These are phyloP conservation scores for Cichlasoma orientale DNA, from an alignment of 2,797 vertebrate genomes.

Conservation along the genomic window DNA sequence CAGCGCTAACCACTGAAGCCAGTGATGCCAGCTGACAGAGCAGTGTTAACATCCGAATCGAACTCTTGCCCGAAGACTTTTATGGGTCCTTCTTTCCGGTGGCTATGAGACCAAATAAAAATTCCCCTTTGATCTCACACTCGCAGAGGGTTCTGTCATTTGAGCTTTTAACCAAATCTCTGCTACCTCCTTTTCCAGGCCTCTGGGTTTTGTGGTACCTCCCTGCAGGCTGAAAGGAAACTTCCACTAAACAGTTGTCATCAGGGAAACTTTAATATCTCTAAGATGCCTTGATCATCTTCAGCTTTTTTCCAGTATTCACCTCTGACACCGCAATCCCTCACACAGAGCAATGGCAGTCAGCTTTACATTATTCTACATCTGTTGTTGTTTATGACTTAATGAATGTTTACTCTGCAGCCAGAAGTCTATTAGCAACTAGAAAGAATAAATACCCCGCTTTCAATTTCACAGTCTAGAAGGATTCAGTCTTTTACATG, in stretches of 20 bases:
- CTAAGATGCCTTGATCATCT: conserved; percentile 15
- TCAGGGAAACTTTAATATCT: conserved; percentile 25
- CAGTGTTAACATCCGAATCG: background rate
- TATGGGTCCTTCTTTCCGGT: background rate
- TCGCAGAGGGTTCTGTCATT: conserved; percentile 49
- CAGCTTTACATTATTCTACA: conserved; percentile 29
- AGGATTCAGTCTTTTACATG: conserved; percentile 32
- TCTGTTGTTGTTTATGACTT: conserved; percentile 57
- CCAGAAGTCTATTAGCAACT: conserved; percentile 26
- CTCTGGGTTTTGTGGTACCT: conserved; percentile 28
- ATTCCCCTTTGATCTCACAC: conserved; percentile 22
- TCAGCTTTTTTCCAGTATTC: conserved; percentile 29
- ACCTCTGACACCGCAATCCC: conserved; percentile 30
- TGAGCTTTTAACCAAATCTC: conserved; percentile 44
- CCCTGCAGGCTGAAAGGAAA: conserved; percentile 21
- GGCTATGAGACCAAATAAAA: conserved; percentile 13
- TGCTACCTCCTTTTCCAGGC: conserved; percentile 44
- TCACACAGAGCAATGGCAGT: conserved; percentile 47
- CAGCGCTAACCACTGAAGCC: background rate
- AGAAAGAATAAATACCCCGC: conserved; percentile 28
- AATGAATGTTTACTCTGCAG: conserved; percentile 36
- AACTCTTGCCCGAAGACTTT: background rate
- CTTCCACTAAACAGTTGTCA: conserved; percentile 15
- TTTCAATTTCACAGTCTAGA: conserved; percentile 29
- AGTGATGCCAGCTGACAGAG: background rate